A percentile compares a stretch with the other conserved stretches of the same genome.
Evolutionary conservation across 1,140 invertebrate species (phyloP).

Genomic region (Melanaphis sacchari): DNA sequence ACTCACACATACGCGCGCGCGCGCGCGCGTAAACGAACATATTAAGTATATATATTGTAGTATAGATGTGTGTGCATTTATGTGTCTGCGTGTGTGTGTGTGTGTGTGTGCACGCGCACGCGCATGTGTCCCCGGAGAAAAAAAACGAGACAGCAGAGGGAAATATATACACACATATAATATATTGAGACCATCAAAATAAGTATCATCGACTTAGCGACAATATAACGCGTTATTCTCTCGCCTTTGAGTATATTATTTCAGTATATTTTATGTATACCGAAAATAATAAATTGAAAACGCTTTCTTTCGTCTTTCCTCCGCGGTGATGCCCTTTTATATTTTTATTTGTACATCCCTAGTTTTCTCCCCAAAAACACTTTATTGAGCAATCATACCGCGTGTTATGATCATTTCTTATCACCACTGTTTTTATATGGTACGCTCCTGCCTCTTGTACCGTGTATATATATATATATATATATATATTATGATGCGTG

Average conservation of each 20-base stretch:
- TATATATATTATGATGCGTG: neutral
- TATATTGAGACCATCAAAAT: conserved; percentile 49
- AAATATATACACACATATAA: conserved; percentile 4
- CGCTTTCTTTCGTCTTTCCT: conserved; percentile 35
- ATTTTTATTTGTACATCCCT: conserved; percentile 40
- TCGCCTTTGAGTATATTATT: conserved; percentile 40
- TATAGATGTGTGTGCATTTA: neutral
- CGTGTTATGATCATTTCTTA: conserved; percentile 34
- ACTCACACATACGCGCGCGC: neutral
- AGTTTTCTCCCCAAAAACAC: neutral
- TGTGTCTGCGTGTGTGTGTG: neutral
- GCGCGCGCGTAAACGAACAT: neutral
- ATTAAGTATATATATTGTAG: neutral
- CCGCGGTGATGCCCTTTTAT: neutral
- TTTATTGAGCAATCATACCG: conserved; percentile 38
- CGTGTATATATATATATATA: too few relatives aligned
- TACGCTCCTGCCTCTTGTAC: neutral
- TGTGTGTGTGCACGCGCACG: neutral
- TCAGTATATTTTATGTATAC: conserved; percentile 29
- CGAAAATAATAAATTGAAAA: conserved; percentile 51
- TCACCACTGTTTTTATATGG: neutral
- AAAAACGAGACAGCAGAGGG: neutral
- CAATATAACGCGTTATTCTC: conserved; percentile 35
- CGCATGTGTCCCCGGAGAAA: conserved; percentile 3
- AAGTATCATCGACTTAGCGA: conserved; percentile 53